A percentile compares a stretch with the other conserved stretches of the same genome.
phyloP scores from a whole-genome alignment of 2,113 vertebrate genomes.

The Onychorhynchus coronatus region DNA sequence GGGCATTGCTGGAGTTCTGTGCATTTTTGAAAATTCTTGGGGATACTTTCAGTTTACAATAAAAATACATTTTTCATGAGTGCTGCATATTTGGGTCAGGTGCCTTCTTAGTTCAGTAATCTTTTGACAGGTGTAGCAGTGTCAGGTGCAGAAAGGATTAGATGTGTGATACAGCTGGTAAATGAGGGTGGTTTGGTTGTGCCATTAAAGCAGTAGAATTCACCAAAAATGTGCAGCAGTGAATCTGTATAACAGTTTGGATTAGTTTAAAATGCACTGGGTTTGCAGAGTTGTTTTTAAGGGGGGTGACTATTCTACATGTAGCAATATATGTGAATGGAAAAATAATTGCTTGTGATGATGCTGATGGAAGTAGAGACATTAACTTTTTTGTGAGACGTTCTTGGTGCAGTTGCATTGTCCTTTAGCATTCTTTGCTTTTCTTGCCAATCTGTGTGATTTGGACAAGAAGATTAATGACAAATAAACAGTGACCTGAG shows the following conservation, averaged over 20 bases:
- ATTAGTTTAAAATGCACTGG: not conserved
- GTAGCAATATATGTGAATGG: not conserved
- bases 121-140: not conserved
- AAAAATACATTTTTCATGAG: not conserved
- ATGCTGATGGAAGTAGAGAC: not conserved
- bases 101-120: not conserved
- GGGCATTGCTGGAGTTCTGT: not conserved
- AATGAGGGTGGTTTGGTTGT: not conserved
- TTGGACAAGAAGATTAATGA: not conserved
- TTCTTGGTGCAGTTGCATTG: not conserved
- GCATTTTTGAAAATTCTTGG: not conserved
- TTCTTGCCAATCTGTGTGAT: not conserved
- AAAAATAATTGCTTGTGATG: not conserved
- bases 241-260: not conserved
- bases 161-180: not conserved
- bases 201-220: not conserved
- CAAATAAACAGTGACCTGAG: not conserved
- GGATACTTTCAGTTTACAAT: not conserved
- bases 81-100: not conserved
- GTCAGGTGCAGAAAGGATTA: not conserved
- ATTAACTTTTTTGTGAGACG: not conserved
- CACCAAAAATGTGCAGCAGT: not conserved
- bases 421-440: not conserved
- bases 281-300: not conserved
- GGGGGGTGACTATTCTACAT: not conserved